Base-by-base conservation (phyloP, 2,797 vertebrate genomes). In the Cynodonichthys magdalenae region DNA sequence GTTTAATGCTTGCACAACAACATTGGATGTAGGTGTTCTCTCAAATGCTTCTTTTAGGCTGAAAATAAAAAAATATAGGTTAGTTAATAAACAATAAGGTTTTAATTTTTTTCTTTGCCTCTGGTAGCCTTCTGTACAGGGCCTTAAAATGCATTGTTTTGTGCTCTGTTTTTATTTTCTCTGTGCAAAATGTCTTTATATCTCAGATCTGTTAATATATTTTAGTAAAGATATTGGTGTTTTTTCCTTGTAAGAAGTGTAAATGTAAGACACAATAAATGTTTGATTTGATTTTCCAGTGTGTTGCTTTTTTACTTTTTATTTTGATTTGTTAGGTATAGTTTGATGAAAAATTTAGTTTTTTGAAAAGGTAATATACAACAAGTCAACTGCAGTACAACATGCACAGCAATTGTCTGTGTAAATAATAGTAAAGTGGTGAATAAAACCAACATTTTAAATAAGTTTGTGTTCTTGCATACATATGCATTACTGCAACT, bases 181-280 rank as follows among this genome's bases (percentile, higher is more conserved):
- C 80, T 82, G 73, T 87, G 76, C 50, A 65, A 89, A 83, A 83
- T 86, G 80, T 90, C 89, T 93, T 93, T 93, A 83, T 89, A 90
- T 69, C 80, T 85, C 77, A 89, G 76, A 92, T 91, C 82, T 89
- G 84, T 91, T 92, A 91, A 93, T 92, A 92, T 93, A 93, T 93
- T 93, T 94, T 92, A 93, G 90, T 89, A 89, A 92, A 83, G 77
- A 89, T 87, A 59, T 84, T 79, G 76, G 90, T 87, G 79, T 69
- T 87, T 85, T 83, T 66, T 83, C 79, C 82, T 79, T 89, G 87
- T 90, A 85, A 85, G 77, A 86, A 81, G 70, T 90, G 73, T 90
- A 88, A 86, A 93, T 90, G 90, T 90, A 69, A 69, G 84, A 89
- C 87, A 65, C 74, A 91, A 92, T 93, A 92, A 91, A 92, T 86